Conservation (phyloP, 1,140 invertebrate genomes). For the Drosophila lini region DNA sequence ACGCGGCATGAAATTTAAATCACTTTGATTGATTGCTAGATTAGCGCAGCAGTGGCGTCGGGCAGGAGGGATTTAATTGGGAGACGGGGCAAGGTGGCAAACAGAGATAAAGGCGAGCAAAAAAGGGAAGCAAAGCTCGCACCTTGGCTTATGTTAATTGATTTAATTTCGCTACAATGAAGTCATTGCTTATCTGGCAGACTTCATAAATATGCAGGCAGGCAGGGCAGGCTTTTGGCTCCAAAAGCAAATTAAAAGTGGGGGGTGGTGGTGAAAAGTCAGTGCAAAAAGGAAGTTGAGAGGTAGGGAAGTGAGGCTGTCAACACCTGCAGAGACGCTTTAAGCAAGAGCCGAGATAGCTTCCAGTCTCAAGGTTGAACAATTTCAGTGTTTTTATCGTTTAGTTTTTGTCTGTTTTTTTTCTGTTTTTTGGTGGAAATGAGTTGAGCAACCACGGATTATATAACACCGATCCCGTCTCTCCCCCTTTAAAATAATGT, state of each 20-base stretch:
- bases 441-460: conserved; percentile 48
- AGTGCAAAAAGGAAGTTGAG: neutral
- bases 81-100: conserved; percentile 38
- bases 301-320: conserved; percentile 11
- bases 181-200: conserved; percentile 65
- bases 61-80: conserved; percentile 15
- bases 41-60: conserved; percentile 36
- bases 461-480: conserved; percentile 44
- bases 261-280: conserved; percentile 4
- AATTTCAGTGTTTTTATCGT: conserved; percentile 17
- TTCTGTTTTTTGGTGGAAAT: conserved; percentile 25
- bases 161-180: conserved; percentile 81
- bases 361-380: conserved; percentile 41
- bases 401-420: conserved; percentile 12
- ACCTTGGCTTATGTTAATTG: conserved; percentile 77
- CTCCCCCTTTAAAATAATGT: conserved; percentile 34
- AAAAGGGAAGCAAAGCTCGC: conserved; percentile 22
- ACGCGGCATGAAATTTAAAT: conserved; percentile 80
- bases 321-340: conserved; percentile 38
- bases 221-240: neutral
- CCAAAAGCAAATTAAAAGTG: conserved; percentile 22
- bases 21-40: conserved; percentile 82
- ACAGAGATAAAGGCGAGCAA: conserved; percentile 32
- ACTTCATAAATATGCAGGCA: conserved; percentile 73
- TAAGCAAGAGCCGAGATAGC: neutral